Conservation (phyloP, 2,113 vertebrate species). For the Cariama cristata region DNA sequence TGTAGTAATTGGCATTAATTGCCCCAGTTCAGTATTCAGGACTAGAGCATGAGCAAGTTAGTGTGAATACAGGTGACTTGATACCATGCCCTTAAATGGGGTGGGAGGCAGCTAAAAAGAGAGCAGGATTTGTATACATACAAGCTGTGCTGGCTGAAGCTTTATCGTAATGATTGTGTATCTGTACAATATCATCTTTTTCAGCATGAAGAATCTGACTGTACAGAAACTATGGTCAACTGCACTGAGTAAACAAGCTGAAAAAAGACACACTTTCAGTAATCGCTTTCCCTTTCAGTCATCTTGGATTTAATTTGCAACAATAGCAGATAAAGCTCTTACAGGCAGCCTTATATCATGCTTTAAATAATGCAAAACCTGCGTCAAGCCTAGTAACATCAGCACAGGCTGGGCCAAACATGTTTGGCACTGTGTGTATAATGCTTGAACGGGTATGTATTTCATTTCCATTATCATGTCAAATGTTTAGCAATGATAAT, state of each 20-base stretch:
- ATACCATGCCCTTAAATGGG: neutral
- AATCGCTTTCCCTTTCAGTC: neutral
- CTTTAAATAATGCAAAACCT: neutral
- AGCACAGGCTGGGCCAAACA: neutral
- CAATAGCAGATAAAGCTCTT: neutral
- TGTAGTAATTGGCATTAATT: neutral
- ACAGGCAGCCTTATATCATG: too few species aligned
- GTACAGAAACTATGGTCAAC: neutral
- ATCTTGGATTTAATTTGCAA: neutral
- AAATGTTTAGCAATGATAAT: neutral
- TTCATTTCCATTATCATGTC: neutral
- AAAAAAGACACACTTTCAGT: neutral
- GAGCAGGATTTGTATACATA: neutral
- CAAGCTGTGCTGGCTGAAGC: neutral
- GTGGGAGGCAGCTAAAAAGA: neutral
- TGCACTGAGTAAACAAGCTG: neutral
- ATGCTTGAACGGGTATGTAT: neutral
- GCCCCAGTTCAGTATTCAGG: neutral
- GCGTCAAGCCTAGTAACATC: neutral
- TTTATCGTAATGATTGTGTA: neutral
- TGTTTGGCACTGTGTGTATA: neutral
- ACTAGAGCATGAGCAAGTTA: neutral
- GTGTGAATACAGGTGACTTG: neutral
- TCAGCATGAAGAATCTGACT: neutral
- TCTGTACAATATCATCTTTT: neutral